Percentiles rank a stretch among this genome's conserved stretches.
These are phyloP conservation scores for Erynnis tages DNA, from an alignment of 2,888 invertebrate genomes.

Conservation along the genomic window DNA sequence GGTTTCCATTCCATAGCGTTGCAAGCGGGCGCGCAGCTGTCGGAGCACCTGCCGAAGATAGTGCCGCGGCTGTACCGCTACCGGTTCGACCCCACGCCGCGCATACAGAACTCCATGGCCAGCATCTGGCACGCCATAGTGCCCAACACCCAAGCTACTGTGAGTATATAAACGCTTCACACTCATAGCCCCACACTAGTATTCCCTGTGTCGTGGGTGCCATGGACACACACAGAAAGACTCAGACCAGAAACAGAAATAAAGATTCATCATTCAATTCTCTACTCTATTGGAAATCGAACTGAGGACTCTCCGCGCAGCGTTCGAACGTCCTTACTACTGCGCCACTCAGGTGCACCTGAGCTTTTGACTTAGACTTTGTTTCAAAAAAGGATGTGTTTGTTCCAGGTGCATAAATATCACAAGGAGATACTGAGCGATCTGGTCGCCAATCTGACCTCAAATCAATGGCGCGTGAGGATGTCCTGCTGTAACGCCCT, in stretches of 20 bases:
- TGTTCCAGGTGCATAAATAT: slow-evolving; percentile 87
- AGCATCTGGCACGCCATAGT: slow-evolving; percentile 97
- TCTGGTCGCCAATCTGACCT: slow-evolving; percentile 89
- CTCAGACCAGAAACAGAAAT: no score
- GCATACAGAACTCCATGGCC: slow-evolving; percentile 95
- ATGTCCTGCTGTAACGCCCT: slow-evolving; percentile 95
- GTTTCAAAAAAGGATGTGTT: neutral
- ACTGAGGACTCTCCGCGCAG: no score
- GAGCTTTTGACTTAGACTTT: no score
- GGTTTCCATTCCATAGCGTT: slow-evolving; percentile 94
- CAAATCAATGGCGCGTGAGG: slow-evolving; percentile 93
- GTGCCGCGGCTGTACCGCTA: slow-evolving; percentile 93
- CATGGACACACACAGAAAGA: no score
- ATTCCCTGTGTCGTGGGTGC: no score
- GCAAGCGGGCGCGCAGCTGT: slow-evolving; percentile 91
- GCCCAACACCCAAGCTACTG: slow-evolving; percentile 90
- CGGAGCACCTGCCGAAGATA: slow-evolving; percentile 90
- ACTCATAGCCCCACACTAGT: no score
- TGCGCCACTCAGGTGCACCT: no score
- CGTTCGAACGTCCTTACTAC: no score
- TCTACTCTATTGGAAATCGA: no score
- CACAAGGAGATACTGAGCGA: slow-evolving; percentile 91
- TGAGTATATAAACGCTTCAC: slow-evolving; percentile 59
- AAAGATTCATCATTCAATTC: no score
- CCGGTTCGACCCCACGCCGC: slow-evolving; percentile 96